Evolutionary conservation across 2,113 vertebrate species (phyloP).

Genomic region (Philantomba maxwellii): DNA sequence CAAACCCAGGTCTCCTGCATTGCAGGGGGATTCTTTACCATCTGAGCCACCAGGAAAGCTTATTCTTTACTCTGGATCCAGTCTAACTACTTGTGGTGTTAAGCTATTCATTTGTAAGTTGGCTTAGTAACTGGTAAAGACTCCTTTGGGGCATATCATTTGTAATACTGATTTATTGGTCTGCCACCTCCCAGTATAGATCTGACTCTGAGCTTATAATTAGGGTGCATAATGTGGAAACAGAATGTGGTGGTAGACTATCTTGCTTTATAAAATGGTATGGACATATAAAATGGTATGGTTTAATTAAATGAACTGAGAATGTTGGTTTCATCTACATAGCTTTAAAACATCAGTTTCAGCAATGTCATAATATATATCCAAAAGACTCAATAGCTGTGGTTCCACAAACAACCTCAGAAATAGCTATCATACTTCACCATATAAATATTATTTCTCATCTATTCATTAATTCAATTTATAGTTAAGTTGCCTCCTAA

Average conservation of each 20-base stretch:
- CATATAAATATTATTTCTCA: neutral
- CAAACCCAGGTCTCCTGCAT: neutral
- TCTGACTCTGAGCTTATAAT: slow-evolving; percentile 54
- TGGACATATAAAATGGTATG: neutral
- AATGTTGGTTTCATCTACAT: neutral
- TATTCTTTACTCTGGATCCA: neutral
- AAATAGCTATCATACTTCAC: neutral
- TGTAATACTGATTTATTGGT: slow-evolving; percentile 64
- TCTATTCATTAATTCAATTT: slow-evolving; percentile 14
- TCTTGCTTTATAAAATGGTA: slow-evolving; percentile 34
- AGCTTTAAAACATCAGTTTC: slow-evolving; percentile 43
- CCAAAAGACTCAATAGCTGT: neutral
- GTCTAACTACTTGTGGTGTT: slow-evolving; percentile 54
- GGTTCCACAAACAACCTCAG: neutral
- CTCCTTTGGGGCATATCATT: slow-evolving; percentile 63
- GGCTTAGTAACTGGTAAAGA: slow-evolving; percentile 60
- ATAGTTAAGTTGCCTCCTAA: neutral
- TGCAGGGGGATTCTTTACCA: neutral
- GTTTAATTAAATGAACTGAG: slow-evolving; percentile 44
- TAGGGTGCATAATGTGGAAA: slow-evolving; percentile 50
- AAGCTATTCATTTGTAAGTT: slow-evolving; percentile 58
- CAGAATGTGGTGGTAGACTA: slow-evolving; percentile 6
- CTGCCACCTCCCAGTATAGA: slow-evolving; percentile 19
- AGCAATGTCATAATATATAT: neutral
- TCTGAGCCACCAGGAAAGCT: neutral